Evolutionary conservation across 1,140 invertebrate genomes (phyloP).

Genomic region (Pseudomyrmex sp.): DNA sequence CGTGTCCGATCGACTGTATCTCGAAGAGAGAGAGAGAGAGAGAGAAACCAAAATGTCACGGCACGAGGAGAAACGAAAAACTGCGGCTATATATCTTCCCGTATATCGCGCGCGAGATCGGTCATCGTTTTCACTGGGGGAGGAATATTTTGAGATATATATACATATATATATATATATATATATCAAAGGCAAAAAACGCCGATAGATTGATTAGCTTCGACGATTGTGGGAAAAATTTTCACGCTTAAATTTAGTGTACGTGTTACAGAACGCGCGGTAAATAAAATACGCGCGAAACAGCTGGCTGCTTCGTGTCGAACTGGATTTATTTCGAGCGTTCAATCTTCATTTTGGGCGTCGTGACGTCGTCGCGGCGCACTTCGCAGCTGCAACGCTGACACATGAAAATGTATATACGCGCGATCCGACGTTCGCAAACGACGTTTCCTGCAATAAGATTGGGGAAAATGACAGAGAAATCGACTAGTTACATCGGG

Average conservation of each 20-base stretch:
- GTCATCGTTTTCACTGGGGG: conserved; percentile 8
- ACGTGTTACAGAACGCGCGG: neutral
- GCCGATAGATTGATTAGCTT: conserved; percentile 53
- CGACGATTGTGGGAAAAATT: conserved; percentile 45
- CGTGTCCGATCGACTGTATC: neutral
- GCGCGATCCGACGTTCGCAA: conserved; percentile 46
- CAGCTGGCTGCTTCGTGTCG: conserved; percentile 26
- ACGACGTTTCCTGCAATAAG: conserved; percentile 50
- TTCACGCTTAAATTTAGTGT: conserved; percentile 37
- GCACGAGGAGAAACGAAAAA: conserved; percentile 9
- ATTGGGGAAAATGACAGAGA: conserved; percentile 18
- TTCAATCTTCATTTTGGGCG: conserved; percentile 52
- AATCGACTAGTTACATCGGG: conserved; percentile 38
- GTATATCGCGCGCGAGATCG: neutral
- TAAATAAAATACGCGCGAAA: conserved; percentile 49
- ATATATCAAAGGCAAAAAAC: neutral
- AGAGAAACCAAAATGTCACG: conserved; percentile 9
- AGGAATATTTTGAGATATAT: conserved; percentile 46
- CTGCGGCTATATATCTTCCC: neutral
- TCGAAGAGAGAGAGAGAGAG: conserved; percentile 18
- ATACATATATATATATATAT: conserved; percentile 9
- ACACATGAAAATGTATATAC: conserved; percentile 45
- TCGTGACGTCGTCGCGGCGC: neutral
- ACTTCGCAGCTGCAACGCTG: conserved; percentile 33
- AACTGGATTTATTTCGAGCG: conserved; percentile 47